Percentiles rank a stretch among this genome's conserved stretches.
Conservation (phyloP, 1,140 invertebrate species). For the Zaprionus tsacasi region DNA sequence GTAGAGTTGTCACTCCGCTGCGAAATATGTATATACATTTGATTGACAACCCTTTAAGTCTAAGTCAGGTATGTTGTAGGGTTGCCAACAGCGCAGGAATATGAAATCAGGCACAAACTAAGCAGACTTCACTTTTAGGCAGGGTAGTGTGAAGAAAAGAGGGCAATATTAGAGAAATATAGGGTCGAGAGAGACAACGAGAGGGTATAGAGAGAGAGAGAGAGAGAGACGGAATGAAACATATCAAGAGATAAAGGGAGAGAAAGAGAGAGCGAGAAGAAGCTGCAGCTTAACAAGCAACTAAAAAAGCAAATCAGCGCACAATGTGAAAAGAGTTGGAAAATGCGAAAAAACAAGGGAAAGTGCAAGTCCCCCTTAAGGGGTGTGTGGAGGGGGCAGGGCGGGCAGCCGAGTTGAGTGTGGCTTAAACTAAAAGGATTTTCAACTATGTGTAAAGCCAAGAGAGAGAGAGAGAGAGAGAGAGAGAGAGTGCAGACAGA, state of each 20-base stretch:
- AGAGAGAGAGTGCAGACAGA: neutral
- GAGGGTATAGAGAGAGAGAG: neutral
- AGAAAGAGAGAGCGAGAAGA: conserved; percentile 25
- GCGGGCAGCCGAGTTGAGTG: conserved; percentile 10
- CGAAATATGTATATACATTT: too few relatives aligned
- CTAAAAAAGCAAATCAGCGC: conserved; percentile 70
- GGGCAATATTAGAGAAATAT: neutral
- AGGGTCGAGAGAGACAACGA: neutral
- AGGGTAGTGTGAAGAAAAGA: neutral
- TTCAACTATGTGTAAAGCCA: conserved; percentile 28
- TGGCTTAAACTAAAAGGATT: conserved; percentile 51
- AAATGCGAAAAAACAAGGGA: conserved; percentile 23
- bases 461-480: neutral
- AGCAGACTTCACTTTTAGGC: neutral
- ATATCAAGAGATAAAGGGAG: neutral
- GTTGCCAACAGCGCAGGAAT: too few relatives aligned
- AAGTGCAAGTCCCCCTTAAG: conserved; percentile 8
- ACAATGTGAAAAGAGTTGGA: conserved; percentile 67
- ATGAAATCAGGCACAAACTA: neutral
- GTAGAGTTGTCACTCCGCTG: too few relatives aligned
- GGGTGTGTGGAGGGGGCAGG: conserved; percentile 25
- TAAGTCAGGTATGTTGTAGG: too few relatives aligned
- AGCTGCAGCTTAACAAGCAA: conserved; percentile 70
- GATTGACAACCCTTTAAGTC: too few relatives aligned
- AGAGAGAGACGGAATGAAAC: neutral